A percentile compares a stretch with the other conserved stretches of the same genome.
These are phyloP conservation scores for Pseudotriccus pelzelni DNA, from an alignment of 2,797 vertebrate genomes.

Conservation along the genomic window DNA sequence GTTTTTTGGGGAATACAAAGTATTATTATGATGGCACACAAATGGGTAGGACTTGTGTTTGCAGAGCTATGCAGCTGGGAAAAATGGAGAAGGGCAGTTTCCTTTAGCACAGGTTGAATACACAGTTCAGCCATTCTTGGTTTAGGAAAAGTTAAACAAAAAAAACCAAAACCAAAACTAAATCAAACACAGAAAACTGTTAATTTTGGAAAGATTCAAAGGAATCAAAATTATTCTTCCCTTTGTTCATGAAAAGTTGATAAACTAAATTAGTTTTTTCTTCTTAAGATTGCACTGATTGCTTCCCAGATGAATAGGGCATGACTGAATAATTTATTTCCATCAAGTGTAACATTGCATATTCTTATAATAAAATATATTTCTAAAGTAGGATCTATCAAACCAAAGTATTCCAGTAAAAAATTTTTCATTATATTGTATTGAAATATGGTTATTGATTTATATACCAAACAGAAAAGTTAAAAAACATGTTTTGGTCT, in stretches of 20 bases:
- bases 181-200: background rate
- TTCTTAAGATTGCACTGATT: background rate
- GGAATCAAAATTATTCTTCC: background rate
- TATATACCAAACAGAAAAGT: background rate
- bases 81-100: background rate
- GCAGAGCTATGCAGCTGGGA: accelerated
- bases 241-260: background rate
- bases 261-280: background rate
- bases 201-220: background rate
- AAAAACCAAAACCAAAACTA: background rate
- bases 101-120: background rate
- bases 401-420: background rate
- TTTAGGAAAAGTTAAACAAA: background rate
- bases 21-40: background rate
- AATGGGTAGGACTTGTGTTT: background rate
- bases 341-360: background rate
- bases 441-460: background rate
- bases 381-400: background rate
- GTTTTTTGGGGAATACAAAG: background rate
- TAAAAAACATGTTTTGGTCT: background rate
- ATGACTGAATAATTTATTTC: background rate
- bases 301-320: background rate
- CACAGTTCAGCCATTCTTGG: background rate
- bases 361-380: background rate
- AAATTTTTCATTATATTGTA: background rate